Evolutionary conservation across 2,888 invertebrate genomes (phyloP).

Genomic region (Apotomis turbidana): DNA sequence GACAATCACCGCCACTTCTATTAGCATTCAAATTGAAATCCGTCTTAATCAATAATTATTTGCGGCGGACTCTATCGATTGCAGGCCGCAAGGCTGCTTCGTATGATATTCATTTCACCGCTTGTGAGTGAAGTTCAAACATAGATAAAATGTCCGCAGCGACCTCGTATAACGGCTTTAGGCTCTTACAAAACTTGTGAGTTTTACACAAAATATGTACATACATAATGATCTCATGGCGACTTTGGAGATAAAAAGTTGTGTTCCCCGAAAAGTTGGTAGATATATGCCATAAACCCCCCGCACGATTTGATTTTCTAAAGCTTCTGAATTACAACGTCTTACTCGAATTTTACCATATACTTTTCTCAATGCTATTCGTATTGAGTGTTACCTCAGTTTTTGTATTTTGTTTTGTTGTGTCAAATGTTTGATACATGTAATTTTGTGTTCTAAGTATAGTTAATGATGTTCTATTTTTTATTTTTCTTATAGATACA

Average conservation of each 20-base stretch:
- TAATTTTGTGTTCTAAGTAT: too few relatives aligned
- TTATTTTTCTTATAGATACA: too few relatives aligned
- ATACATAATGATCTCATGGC: slow-evolving; percentile 24
- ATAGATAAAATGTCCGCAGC: slow-evolving; percentile 7
- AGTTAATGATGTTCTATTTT: too few relatives aligned
- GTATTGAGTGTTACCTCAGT: too few relatives aligned
- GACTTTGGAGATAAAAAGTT: slow-evolving; percentile 32
- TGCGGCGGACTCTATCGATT: slow-evolving; percentile 29
- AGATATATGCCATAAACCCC: background rate
- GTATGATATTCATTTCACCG: slow-evolving; percentile 7
- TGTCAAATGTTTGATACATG: too few relatives aligned
- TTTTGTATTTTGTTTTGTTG: too few relatives aligned
- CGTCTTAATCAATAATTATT: slow-evolving; percentile 28
- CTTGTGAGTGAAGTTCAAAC: slow-evolving; percentile 15
- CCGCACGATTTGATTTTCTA: slow-evolving; percentile 14
- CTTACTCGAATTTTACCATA: too few relatives aligned
- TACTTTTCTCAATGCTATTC: too few relatives aligned
- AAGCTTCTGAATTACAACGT: background rate
- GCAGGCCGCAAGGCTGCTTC: background rate
- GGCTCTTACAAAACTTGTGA: slow-evolving; percentile 17
- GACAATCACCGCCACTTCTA: background rate
- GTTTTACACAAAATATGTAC: slow-evolving; percentile 11
- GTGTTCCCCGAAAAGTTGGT: slow-evolving; percentile 19
- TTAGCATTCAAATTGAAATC: slow-evolving; percentile 3
- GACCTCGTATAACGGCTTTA: slow-evolving; percentile 19